Percentiles rank a stretch among this genome's conserved stretches.
phyloP scores from a whole-genome alignment of 2,113 vertebrate species.

The Proterorhinus semilunaris region DNA sequence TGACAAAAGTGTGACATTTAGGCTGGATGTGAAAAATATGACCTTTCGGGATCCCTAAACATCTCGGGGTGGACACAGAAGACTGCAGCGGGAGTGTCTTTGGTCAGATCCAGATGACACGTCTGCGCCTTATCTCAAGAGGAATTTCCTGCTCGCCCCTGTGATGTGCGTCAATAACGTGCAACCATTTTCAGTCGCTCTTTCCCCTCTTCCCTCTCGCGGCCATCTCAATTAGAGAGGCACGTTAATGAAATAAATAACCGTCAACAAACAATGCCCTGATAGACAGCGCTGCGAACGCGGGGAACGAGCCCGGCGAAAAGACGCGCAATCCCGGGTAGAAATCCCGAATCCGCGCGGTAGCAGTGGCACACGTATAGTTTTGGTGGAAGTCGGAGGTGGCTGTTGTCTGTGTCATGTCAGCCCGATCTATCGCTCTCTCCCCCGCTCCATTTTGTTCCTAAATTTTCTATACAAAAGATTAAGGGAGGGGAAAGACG shows the following conservation, averaged over 20 bases:
- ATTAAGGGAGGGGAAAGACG: constrained; percentile 77
- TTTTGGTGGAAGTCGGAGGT: constrained; percentile 59
- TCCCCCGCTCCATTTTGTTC: constrained; percentile 77
- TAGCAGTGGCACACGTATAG: constrained; percentile 24
- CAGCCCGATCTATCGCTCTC: constrained; percentile 65
- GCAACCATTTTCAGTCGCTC: constrained; percentile 81
- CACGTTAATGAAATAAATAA: constrained; percentile 82
- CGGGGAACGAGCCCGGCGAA: constrained; percentile 28
- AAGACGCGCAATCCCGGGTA: constrained; percentile 19
- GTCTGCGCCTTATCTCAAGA: constrained; percentile 74
- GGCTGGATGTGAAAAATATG: constrained; percentile 46
- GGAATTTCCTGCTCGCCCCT: constrained; percentile 76
- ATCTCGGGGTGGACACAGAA: constrained; percentile 35
- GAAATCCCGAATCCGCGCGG: constrained; percentile 2
- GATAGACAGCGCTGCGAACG: constrained; percentile 49
- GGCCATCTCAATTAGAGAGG: constrained; percentile 82
- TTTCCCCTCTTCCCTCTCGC: constrained; percentile 74
- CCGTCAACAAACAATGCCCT: constrained; percentile 72
- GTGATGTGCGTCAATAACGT: constrained; percentile 80
- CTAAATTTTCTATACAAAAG: constrained; percentile 81
- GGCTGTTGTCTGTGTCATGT: constrained; percentile 69
- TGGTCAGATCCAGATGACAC: constrained; percentile 73
- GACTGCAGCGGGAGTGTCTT: constrained; percentile 60
- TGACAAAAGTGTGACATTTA: constrained; percentile 56
- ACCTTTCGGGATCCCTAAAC: constrained; percentile 54